Evolutionary conservation across 1,140 invertebrate genomes (phyloP).

Genomic region (Neelides sp.): DNA sequence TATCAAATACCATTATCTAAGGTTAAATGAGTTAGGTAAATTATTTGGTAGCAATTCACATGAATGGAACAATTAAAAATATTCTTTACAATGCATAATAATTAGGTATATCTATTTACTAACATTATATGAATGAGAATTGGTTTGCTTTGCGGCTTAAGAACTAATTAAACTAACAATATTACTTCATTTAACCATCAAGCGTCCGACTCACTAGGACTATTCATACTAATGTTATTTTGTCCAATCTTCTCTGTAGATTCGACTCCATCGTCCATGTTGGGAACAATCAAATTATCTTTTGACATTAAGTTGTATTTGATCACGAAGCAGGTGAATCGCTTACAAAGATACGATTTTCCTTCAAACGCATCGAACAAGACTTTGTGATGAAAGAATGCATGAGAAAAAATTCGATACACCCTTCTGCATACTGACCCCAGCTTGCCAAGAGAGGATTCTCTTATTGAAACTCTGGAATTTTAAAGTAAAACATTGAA

Average conservation of each 20-base stretch:
- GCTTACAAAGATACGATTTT: constrained; percentile 69
- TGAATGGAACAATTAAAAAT: too few species aligned
- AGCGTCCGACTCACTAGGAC: neutral
- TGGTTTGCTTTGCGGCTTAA: too few species aligned
- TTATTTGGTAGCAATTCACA: too few species aligned
- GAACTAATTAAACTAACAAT: too few species aligned
- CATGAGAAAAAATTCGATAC: constrained; percentile 98
- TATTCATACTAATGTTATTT: neutral
- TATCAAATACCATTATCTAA: too few species aligned
- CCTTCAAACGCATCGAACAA: constrained; percentile 97
- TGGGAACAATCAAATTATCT: constrained; percentile 96
- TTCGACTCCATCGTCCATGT: constrained; percentile 64
- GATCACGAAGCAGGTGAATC: constrained; percentile 95
- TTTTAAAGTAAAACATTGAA: constrained; percentile 27
- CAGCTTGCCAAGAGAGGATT: constrained; percentile 93
- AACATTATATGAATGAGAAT: too few species aligned
- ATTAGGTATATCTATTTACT: too few species aligned
- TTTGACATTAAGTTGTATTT: constrained; percentile 98
- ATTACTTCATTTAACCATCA: too few species aligned
- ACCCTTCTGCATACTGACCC: constrained; percentile 96
- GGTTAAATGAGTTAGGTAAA: too few species aligned
- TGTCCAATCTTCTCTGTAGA: constrained; percentile 35
- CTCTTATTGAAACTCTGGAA: constrained; percentile 92
- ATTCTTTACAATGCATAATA: too few species aligned
- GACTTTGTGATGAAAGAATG: constrained; percentile 92